A percentile compares a stretch with the other conserved stretches of the same genome.
Evolutionary conservation across 2,888 invertebrate genomes (phyloP).

Genomic region (Habroteleia sp.): DNA sequence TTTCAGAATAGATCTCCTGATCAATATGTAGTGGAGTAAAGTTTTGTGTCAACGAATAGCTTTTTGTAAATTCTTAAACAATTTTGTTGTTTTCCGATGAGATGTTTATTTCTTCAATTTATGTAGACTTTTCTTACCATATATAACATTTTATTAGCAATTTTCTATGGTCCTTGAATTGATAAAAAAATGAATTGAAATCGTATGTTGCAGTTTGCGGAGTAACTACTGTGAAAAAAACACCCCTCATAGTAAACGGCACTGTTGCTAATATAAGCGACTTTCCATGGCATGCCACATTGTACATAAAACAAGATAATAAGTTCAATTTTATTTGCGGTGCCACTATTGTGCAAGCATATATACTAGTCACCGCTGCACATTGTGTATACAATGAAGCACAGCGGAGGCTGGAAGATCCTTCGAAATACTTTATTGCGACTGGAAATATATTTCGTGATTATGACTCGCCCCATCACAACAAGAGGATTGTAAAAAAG

Average conservation of each 20-base stretch:
- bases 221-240: conserved; percentile 49
- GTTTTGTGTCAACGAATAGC: no score
- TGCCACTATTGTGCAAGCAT: conserved; percentile 77
- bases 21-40: no score
- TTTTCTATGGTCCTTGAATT: no score
- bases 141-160: no score
- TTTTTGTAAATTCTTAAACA: no score
- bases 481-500: conserved; percentile 67
- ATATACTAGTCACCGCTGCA: conserved; percentile 79
- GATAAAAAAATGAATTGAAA: no score
- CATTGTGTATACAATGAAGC: conserved; percentile 79
- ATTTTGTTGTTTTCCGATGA: no score
- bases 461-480: conserved; percentile 69
- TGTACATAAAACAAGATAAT: conserved; percentile 69
- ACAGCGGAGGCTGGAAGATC: conserved; percentile 53
- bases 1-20: no score
- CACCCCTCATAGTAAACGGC: conserved; percentile 74
- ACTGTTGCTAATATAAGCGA: conserved; percentile 70
- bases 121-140: no score
- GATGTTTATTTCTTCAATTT: no score
- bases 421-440: conserved; percentile 67
- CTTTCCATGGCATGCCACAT: conserved; percentile 79
- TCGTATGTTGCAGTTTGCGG: conserved; percentile 77
- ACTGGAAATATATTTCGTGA: conserved; percentile 78
- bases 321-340: conserved; percentile 76